A percentile compares a stretch with the other conserved stretches of the same genome.
phyloP scores from a whole-genome alignment of 2,888 invertebrate genomes.

The Leuctra nigra region DNA sequence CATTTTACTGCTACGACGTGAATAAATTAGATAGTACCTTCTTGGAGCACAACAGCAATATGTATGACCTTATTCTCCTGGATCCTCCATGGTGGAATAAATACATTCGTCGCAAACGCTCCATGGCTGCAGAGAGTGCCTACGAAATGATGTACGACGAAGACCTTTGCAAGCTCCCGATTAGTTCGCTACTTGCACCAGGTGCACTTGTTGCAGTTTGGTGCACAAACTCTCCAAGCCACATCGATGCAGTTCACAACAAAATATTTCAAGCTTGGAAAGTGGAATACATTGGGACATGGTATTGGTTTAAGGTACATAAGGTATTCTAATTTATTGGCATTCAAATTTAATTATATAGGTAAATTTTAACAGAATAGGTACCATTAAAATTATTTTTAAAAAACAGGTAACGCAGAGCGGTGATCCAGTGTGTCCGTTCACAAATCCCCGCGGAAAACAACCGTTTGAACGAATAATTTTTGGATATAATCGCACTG shows the following conservation, averaged over 20 bases:
- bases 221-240: conserved; percentile 82
- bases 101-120: conserved; percentile 75
- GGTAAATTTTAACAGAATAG: conserved; percentile 4
- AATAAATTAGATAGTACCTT: conserved; percentile 37
- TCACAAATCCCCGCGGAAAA: conserved; percentile 61
- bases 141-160: conserved; percentile 75
- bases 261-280: conserved; percentile 76
- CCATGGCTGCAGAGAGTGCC: conserved; percentile 44
- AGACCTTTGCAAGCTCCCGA: conserved; percentile 63
- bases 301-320: conserved; percentile 83
- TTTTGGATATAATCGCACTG: conserved; percentile 43
- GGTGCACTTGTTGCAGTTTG: conserved; percentile 75
- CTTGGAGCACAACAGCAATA: neutral
- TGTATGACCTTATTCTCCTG: conserved; percentile 73
- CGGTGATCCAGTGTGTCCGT: conserved; percentile 61
- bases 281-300: conserved; percentile 59
- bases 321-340: neutral
- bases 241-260: conserved; percentile 58
- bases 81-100: conserved; percentile 98
- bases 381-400: neutral
- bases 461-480: conserved; percentile 84
- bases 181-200: conserved; percentile 52
- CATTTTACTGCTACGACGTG: conserved; percentile 62
- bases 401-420: conserved; percentile 53
- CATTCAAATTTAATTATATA: neutral